Conservation (phyloP, 2,113 vertebrate genomes). For the Ammodytes marinus region DNA sequence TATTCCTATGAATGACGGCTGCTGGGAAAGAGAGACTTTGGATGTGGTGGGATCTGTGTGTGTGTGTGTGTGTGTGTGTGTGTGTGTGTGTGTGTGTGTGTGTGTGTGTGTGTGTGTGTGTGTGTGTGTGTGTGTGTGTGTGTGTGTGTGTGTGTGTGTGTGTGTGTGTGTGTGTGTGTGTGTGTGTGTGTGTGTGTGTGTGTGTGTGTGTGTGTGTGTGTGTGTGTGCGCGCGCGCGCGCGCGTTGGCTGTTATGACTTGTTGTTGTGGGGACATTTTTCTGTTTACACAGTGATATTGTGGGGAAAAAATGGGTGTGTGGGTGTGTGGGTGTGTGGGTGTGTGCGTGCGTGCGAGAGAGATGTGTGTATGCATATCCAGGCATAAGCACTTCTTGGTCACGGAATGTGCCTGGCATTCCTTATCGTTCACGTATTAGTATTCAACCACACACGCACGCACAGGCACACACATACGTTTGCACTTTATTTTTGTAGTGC, state of each 20-base stretch:
- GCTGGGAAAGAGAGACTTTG: neutral
- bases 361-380: neutral
- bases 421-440: slow-evolving; percentile 3
- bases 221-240: no score
- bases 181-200: no score
- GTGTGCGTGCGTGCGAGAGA: neutral
- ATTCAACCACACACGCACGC: slow-evolving; percentile 25
- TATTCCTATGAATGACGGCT: slow-evolving; percentile 50
- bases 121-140: no score
- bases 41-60: slow-evolving; percentile 1
- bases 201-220: no score
- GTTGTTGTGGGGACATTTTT: no score
- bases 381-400: neutral
- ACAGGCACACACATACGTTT: neutral
- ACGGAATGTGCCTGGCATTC: slow-evolving; percentile 23
- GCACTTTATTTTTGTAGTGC: slow-evolving; percentile 60
- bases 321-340: neutral
- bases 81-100: neutral
- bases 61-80: neutral
- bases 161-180: no score
- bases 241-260: no score
- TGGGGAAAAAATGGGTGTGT: neutral
- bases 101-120: no score
- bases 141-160: no score
- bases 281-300: no score